Conservation (phyloP, 2,888 invertebrate genomes). For the Acrobasis repandana region DNA sequence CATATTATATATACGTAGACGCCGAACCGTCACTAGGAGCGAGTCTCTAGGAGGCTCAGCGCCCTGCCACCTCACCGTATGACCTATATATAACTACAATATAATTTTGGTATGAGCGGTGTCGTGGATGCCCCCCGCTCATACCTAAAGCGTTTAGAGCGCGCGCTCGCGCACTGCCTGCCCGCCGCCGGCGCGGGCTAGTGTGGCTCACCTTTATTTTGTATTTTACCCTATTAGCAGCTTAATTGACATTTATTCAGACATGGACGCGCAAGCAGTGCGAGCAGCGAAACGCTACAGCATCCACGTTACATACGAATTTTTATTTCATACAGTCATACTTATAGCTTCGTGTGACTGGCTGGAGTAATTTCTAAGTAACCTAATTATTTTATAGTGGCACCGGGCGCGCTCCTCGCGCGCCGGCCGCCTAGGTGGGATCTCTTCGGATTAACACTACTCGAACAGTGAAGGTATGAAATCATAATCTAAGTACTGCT, state of each 20-base stretch:
- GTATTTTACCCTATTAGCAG: conserved; percentile 28
- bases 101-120: conserved; percentile 82
- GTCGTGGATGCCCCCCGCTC: conserved; percentile 80
- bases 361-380: conserved; percentile 63
- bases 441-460: conserved; percentile 48
- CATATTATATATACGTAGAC: conserved; percentile 59
- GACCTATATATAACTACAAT: conserved; percentile 79
- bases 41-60: conserved; percentile 41
- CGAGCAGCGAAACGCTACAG: conserved; percentile 76
- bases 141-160: conserved; percentile 82
- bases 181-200: conserved; percentile 38
- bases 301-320: conserved; percentile 76
- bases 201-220: neutral
- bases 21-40: conserved; percentile 40
- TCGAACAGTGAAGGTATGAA: conserved; percentile 52
- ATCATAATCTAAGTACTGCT: conserved; percentile 45
- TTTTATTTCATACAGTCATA: conserved; percentile 54
- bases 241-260: conserved; percentile 69
- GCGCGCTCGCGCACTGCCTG: conserved; percentile 68
- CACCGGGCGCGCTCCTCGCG: conserved; percentile 47
- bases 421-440: conserved; percentile 58
- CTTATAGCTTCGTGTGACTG: conserved; percentile 55
- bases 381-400: conserved; percentile 54
- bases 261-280: conserved; percentile 44
- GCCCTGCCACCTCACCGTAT: conserved; percentile 62